Evolutionary conservation across 2,888 invertebrate genomes (phyloP).

Genomic region (Eucera pruinosa): DNA sequence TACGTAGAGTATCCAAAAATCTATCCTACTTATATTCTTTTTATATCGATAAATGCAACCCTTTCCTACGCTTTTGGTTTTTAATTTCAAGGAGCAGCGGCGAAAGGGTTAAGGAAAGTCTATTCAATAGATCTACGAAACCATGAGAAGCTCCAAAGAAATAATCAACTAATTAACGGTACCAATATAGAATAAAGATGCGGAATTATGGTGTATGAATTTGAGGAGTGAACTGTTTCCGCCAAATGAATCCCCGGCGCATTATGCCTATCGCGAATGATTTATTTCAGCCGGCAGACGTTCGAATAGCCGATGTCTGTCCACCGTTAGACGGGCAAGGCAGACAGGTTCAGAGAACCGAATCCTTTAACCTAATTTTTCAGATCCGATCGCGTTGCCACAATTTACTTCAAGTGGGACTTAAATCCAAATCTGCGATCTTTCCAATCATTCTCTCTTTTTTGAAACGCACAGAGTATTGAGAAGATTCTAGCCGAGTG

Average conservation of each 20-base stretch:
- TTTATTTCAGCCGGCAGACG: conserved; percentile 42
- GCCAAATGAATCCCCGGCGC: conserved; percentile 20
- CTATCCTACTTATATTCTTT: too few species aligned
- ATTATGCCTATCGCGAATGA: conserved; percentile 19
- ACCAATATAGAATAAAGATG: too few species aligned
- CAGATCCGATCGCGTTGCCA: conserved; percentile 32
- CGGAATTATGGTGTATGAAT: too few species aligned
- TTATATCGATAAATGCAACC: too few species aligned
- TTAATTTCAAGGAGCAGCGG: too few species aligned
- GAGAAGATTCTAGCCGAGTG: too few species aligned
- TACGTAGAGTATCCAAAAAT: too few species aligned
- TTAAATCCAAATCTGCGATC: conserved; percentile 21
- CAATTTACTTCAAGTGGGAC: conserved; percentile 35
- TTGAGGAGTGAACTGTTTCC: conserved; percentile 8
- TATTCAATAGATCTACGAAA: neutral
- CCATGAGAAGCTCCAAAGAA: too few species aligned
- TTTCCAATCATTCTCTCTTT: neutral
- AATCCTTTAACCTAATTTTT: conserved; percentile 62
- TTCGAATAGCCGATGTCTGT: conserved; percentile 18
- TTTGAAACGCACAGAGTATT: too few species aligned
- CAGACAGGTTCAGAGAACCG: conserved; percentile 55
- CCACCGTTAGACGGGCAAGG: conserved; percentile 24
- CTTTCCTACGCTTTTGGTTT: too few species aligned
- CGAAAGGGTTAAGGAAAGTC: neutral
- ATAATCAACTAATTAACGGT: too few species aligned